A percentile compares a stretch with the other conserved stretches of the same genome.
Conservation (phyloP, 1,140 invertebrate genomes). For the roundworm (Caenorhabditis elegans) region WBcel235 BX284606.5:6898501-6899000, state of each 20-base stretch:
- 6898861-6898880: not conserved
- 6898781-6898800: not conserved
- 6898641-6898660: too few species aligned
- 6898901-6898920: not conserved
- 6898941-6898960: not conserved
- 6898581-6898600: not conserved
- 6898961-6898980: not conserved
- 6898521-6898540: not conserved
- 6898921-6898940: not conserved
- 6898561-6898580: not conserved
- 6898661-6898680: too few species aligned
- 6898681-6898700: too few species aligned
- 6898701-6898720: not conserved
- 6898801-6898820: slow-evolving; percentile 15
- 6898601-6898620: not conserved
- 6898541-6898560: not conserved
- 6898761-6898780: slow-evolving; percentile 5
- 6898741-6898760: not conserved
- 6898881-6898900: slow-evolving; percentile 1
- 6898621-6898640: not conserved
- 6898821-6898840: slow-evolving; percentile 12
- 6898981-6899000: too few species aligned
- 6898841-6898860: not conserved
- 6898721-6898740: not conserved
- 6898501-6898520: not conserved